Conservation (phyloP, 2,113 vertebrate genomes). For the Aspiorhynchus laticeps region DNA sequence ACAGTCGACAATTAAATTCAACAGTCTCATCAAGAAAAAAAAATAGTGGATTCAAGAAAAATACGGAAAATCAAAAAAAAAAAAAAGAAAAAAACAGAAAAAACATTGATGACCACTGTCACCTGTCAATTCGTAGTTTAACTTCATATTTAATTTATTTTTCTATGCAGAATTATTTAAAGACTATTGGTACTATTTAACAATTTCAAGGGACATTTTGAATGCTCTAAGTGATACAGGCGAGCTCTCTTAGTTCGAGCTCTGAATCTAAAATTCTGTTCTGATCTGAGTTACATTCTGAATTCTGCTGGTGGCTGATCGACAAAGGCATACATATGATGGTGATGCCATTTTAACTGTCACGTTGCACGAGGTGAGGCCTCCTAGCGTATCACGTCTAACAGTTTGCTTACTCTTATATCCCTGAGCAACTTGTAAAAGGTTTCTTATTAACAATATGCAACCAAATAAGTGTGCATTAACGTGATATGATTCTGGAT, state of each 20-base stretch:
- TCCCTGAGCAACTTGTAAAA: constrained; percentile 78
- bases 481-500: constrained; percentile 74
- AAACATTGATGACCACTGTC: constrained; percentile 65
- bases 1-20: constrained; percentile 67
- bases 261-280: constrained; percentile 62
- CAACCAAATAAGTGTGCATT: constrained; percentile 86
- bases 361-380: constrained; percentile 68
- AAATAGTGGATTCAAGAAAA: constrained; percentile 39
- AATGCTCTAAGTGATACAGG: constrained; percentile 64
- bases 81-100: constrained; percentile 44
- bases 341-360: constrained; percentile 60
- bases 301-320: constrained; percentile 56
- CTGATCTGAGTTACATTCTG: constrained; percentile 60
- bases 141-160: constrained; percentile 83
- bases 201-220: constrained; percentile 56
- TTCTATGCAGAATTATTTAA: constrained; percentile 83
- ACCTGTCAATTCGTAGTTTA: constrained; percentile 74
- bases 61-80: constrained; percentile 35
- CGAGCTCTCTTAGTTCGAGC: constrained; percentile 50
- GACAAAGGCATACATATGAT: constrained; percentile 51
- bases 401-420: constrained; percentile 75
- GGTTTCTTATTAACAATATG: constrained; percentile 80
- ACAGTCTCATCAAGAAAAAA: constrained; percentile 53
- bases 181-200: constrained; percentile 77
- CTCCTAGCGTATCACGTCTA: constrained; percentile 68